Base-by-base conservation (phyloP, 1,140 invertebrate species). In the Pogonus chalceus region DNA sequence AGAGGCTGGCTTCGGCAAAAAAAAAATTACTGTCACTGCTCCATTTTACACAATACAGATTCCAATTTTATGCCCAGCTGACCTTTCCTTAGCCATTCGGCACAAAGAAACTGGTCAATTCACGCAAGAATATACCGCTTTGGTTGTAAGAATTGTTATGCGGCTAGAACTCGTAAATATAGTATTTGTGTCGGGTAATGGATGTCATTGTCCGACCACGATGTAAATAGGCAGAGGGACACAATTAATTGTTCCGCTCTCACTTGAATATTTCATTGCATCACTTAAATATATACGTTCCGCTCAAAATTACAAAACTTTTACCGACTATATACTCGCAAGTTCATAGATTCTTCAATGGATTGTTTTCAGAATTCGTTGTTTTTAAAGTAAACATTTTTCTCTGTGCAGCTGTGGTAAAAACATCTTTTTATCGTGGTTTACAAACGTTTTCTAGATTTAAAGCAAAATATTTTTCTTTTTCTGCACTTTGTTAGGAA, bases 41-140 rank as follows among this genome's bases (percentile, higher is more conserved):
- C 9, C 18, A 43, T 43, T 18, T 12, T 43, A 43, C 37, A 43
- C 37, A 43, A 43, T 43, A 43, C 37, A 43, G 37, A 10, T 43
- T 43, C 37, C 55, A 59, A 59, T 59, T 59, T 55, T 52, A 56
- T 54, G 56, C 56, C 53, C 56, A 58, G 59, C 53, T 60, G 59
- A 57, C 54, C 55, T 24, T 47, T 22, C 20, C 35, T 48, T 35
- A 35, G 26, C 46, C 23, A 18, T 26, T n/a, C 14, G 39, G 52
- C 47, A 56, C 37, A 43, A 43, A 56, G 37, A 26, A 35, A 56
- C 55, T 49, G 52, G 52, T 22, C 23, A 52, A 23, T 53, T 47
- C 51, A 43, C 26, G 35, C 35, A 53, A 37, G 12, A 39, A 16
- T 22, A 53, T 20, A 46, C 20, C 14, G 18, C 37, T 53, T 18